phyloP scores from a whole-genome alignment of 2,888 invertebrate genomes.

The Drosophila picticornis region DNA sequence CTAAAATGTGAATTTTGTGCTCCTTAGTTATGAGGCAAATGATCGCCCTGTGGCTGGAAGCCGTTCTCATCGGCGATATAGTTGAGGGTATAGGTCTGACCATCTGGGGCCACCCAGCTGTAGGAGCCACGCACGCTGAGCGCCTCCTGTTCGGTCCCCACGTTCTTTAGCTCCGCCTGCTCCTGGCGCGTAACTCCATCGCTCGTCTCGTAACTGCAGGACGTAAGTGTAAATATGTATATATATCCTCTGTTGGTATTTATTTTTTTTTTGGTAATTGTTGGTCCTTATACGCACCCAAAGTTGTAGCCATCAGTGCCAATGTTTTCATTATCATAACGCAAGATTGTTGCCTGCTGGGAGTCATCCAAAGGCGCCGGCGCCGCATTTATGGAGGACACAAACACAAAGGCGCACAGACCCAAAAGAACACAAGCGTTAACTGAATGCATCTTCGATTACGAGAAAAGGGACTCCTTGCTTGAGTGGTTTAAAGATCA shows the following conservation, averaged over 20 bases:
- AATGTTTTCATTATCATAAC: conserved; percentile 87
- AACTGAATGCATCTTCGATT: conserved; percentile 73
- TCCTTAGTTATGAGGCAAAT: conserved; percentile 76
- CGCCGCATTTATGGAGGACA: conserved; percentile 65
- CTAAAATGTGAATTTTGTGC: not conserved
- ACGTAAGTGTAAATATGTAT: not conserved
- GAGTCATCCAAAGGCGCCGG: conserved; percentile 77
- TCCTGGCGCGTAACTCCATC: conserved; percentile 85
- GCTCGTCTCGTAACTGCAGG: conserved; percentile 84
- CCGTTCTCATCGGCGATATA: conserved; percentile 87
- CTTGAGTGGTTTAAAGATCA: not conserved
- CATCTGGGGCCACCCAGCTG: conserved; percentile 86
- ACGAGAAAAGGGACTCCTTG: not conserved
- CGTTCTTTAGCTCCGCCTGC: conserved; percentile 84
- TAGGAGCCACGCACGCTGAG: conserved; percentile 85
- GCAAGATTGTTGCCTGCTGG: conserved; percentile 87
- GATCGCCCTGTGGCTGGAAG: conserved; percentile 85
- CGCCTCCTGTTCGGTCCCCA: conserved; percentile 85
- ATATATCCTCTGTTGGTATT: not conserved
- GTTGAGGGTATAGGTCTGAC: conserved; percentile 85
- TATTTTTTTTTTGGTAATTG: not conserved
- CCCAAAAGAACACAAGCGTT: conserved; percentile 56
- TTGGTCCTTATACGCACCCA: conserved; percentile 61
- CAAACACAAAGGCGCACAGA: conserved; percentile 61
- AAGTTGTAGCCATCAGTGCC: conserved; percentile 81